Percentiles rank a stretch among this genome's conserved stretches.
phyloP scores from a whole-genome alignment of 2,113 vertebrate genomes.

The Isichthys henryi region DNA sequence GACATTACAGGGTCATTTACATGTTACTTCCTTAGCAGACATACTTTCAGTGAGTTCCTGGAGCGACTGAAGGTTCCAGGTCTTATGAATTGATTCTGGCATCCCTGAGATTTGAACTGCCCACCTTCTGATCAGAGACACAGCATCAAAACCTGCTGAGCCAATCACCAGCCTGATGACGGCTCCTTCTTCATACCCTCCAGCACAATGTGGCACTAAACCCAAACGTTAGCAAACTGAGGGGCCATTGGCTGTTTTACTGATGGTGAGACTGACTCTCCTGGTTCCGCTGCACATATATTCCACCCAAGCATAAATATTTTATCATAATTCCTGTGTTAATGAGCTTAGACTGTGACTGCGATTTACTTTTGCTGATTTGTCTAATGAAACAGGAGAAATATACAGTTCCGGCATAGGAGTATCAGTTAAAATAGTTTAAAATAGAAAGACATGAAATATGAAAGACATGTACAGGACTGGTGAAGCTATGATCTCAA shows the following conservation, averaged over 20 bases:
- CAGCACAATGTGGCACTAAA: background rate
- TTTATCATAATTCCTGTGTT: background rate
- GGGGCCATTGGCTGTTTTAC: background rate
- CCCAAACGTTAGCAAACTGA: background rate
- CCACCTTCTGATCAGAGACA: background rate
- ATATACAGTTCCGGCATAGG: background rate
- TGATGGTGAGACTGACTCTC: background rate
- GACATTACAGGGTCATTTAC: background rate
- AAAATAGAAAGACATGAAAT: slow-evolving; percentile 30
- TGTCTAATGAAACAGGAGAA: background rate
- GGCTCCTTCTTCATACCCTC: background rate
- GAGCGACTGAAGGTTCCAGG: background rate
- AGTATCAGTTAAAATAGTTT: slow-evolving; percentile 42
- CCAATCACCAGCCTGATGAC: background rate
- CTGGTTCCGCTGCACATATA: background rate
- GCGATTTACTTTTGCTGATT: background rate
- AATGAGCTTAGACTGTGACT: background rate
- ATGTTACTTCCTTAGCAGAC: background rate
- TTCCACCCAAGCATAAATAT: slow-evolving; percentile 3
- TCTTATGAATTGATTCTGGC: background rate
- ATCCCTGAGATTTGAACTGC: background rate
- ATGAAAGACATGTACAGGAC: slow-evolving; percentile 39
- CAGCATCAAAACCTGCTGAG: background rate
- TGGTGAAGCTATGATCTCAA: slow-evolving; percentile 26
- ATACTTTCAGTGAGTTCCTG: background rate